phyloP scores from a whole-genome alignment of 2,113 vertebrate species.

The Grantiella picta region DNA sequence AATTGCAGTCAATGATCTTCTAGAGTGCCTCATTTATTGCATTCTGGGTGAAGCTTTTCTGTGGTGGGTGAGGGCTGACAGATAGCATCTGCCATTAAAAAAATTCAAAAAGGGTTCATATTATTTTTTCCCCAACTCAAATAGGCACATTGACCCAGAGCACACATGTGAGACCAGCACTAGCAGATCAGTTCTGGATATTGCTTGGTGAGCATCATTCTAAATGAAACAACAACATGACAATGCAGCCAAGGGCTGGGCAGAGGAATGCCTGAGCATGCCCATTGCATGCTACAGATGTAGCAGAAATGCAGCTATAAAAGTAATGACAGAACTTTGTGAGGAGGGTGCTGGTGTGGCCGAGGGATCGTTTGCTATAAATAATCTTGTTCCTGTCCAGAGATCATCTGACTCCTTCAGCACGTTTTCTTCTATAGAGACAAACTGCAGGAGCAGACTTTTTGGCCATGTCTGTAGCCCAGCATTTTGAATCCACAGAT shows the following conservation, averaged over 20 bases:
- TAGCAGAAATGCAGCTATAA: background rate
- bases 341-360: background rate
- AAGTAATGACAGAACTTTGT: background rate
- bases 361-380: background rate
- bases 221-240: background rate
- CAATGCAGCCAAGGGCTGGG: background rate
- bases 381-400: background rate
- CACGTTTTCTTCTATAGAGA: background rate
- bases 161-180: background rate
- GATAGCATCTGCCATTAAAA: background rate
- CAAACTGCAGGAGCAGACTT: background rate
- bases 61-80: background rate
- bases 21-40: background rate
- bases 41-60: background rate
- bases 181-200: background rate
- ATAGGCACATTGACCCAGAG: background rate
- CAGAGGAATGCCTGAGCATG: background rate
- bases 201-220: background rate
- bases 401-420: background rate
- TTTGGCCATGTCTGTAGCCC: background rate
- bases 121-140: background rate
- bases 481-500: background rate
- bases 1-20: background rate
- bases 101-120: background rate
- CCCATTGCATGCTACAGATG: background rate